These are phyloP conservation scores for Aulostomus chinensis DNA, from an alignment of 2,797 vertebrate genomes.

Conservation along the genomic window DNA sequence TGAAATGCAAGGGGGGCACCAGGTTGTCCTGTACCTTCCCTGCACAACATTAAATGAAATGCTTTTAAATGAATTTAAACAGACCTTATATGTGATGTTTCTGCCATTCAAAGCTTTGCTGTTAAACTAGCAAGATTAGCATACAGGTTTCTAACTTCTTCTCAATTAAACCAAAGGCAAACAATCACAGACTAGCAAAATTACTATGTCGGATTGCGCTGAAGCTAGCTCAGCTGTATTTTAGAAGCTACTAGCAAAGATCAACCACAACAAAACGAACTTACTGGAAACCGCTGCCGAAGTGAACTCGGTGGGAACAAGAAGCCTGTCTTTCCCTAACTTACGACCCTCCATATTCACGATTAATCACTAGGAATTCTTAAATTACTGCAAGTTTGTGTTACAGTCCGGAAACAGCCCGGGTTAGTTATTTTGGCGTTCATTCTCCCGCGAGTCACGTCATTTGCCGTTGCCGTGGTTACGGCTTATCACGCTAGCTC, in stretches of 20 bases:
- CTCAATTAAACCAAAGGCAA: too few relatives aligned
- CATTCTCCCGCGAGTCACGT: conserved; percentile 39
- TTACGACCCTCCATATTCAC: conserved; percentile 57
- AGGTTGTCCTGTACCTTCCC: conserved; percentile 59
- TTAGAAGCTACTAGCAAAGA: too few relatives aligned
- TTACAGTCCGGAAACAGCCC: too few relatives aligned
- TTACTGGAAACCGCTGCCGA: conserved; percentile 53
- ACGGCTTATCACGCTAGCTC: too few relatives aligned
- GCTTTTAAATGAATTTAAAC: too few relatives aligned
- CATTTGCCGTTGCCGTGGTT: conserved; percentile 43
- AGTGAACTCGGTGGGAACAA: conserved; percentile 72
- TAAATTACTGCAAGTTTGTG: too few relatives aligned
- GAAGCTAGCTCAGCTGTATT: too few relatives aligned
- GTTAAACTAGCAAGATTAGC: not conserved
- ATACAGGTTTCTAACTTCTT: too few relatives aligned
- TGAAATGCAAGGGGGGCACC: conserved; percentile 79
- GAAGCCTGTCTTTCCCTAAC: conserved; percentile 57
- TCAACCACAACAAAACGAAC: conserved; percentile 7
- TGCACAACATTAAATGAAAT: conserved; percentile 26
- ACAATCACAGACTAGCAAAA: not conserved
- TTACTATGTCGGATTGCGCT: not conserved
- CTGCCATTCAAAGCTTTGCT: too few relatives aligned
- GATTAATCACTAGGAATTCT: not conserved
- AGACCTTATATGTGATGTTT: too few relatives aligned
- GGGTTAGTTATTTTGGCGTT: not conserved